Base-by-base conservation (phyloP, 2,797 vertebrate species). In the Smutsia gigantea region DNA sequence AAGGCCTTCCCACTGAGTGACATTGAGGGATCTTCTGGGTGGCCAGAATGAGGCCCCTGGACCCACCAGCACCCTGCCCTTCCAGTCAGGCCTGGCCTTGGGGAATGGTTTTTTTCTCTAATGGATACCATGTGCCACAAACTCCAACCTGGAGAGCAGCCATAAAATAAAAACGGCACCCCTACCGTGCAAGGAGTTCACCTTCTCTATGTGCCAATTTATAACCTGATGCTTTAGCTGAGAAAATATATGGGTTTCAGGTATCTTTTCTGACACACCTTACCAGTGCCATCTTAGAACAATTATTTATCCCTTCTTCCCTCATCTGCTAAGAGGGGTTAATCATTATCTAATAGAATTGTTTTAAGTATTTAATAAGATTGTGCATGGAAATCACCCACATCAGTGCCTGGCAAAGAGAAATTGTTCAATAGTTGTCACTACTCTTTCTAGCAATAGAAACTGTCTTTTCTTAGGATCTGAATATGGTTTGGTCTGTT, bases 81-180 rank as follows among this genome's bases (percentile, higher is more conserved):
- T 64, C 2, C 13, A 29, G 23, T 27, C 17, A 59, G 29, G 29
- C 63, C 25, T 66, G 5, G 0, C 18, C 27, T 77, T 39, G 23
- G 53, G 13, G 21, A 51, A 4, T 23, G 39, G 39, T 13, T 51
- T n/a, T n/a, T 29, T 42, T 27, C 9, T 49, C 6, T 27, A 9
- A 10, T 11, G 11, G 39, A 25, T 1, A 2, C 14, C n/a, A 9
- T 15, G 0, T 53, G 25, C 7, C 23, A 31, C 23, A n/a, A n/a
- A 27, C 5, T 11, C 18, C 39, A 19, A 18, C 74, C 42, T 64
- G 14, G 15, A 53, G n/a, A 42, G 25, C 9, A n/a, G 51, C 66
- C 0, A 0, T 37, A 23, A 69, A 34, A n/a, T 14, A 18, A 27
- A 34, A 29, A 19, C 2, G 57, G 53, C 7, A 1, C 1, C 37